Evolutionary conservation across 2,113 vertebrate species (phyloP).

Genomic region (Chinchilla lanigera): DNA sequence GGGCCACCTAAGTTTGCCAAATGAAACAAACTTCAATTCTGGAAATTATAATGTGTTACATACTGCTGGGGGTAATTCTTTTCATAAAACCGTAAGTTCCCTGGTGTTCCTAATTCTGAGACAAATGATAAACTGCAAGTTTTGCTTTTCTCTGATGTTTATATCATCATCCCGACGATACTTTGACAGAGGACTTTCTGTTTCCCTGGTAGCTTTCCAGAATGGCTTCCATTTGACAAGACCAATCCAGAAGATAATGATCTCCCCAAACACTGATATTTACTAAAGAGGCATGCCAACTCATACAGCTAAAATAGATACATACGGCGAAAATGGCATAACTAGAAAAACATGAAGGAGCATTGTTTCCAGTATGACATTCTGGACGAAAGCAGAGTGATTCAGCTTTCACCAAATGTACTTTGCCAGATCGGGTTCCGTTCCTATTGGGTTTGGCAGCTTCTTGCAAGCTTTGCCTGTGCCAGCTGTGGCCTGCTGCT

Average conservation of each 20-base stretch:
- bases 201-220: not conserved
- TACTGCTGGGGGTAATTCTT: not conserved
- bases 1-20: not conserved
- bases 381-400: not conserved
- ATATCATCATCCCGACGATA: not conserved
- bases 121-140: not conserved
- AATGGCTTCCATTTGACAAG: not conserved
- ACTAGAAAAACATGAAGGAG: not conserved
- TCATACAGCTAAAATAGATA: not conserved
- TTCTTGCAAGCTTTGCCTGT: not conserved
- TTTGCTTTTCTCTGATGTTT: not conserved
- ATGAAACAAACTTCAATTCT: constrained; percentile 2
- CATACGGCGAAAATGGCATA: not conserved
- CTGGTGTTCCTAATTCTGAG: not conserved
- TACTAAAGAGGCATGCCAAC: not conserved
- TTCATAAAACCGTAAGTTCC: not conserved
- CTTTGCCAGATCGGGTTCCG: not conserved
- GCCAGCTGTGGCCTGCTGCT: not conserved
- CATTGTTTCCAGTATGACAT: not conserved
- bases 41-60: not conserved
- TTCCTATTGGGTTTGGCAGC: not conserved
- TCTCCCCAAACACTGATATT: not conserved
- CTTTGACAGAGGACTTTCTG: not conserved
- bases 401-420: not conserved
- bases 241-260: not conserved